Conservation (phyloP, 2,797 vertebrate genomes). For the Coranthus polyacanthus region DNA sequence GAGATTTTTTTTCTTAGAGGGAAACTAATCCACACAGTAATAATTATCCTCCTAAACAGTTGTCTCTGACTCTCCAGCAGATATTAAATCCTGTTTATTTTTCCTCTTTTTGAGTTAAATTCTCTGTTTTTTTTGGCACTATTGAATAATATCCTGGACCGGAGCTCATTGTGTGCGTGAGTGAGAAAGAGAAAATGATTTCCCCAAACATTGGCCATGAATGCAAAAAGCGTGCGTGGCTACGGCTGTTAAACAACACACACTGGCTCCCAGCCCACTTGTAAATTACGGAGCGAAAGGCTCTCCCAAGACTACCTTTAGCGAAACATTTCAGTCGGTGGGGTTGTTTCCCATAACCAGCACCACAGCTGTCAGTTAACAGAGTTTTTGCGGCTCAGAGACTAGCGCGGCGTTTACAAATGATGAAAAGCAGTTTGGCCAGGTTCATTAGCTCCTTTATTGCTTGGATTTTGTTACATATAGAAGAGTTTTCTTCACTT, state of each 20-base stretch:
- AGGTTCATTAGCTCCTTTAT: slow-evolving; percentile 39
- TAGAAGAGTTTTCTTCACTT: background rate
- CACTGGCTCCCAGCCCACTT: slow-evolving; percentile 64
- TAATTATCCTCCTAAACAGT: slow-evolving; percentile 19
- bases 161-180: slow-evolving; percentile 38
- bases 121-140: slow-evolving; percentile 20
- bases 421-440: slow-evolving; percentile 29
- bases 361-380: slow-evolving; percentile 40
- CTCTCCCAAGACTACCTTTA: slow-evolving; percentile 57
- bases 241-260: slow-evolving; percentile 65
- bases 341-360: slow-evolving; percentile 44
- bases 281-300: slow-evolving; percentile 64
- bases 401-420: slow-evolving; percentile 31
- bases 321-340: slow-evolving; percentile 45
- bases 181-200: slow-evolving; percentile 60
- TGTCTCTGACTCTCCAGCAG: slow-evolving; percentile 22
- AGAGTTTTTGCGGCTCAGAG: slow-evolving; percentile 37
- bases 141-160: slow-evolving; percentile 39
- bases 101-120: slow-evolving; percentile 47
- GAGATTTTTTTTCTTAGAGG: background rate
- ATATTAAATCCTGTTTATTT: slow-evolving; percentile 48
- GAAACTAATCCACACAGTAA: slow-evolving; percentile 20
- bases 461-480: slow-evolving; percentile 12
- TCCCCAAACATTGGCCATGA: slow-evolving; percentile 62
- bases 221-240: slow-evolving; percentile 61